Conservation (phyloP, 2,797 vertebrate genomes). For the Tarsius wallacei region DNA sequence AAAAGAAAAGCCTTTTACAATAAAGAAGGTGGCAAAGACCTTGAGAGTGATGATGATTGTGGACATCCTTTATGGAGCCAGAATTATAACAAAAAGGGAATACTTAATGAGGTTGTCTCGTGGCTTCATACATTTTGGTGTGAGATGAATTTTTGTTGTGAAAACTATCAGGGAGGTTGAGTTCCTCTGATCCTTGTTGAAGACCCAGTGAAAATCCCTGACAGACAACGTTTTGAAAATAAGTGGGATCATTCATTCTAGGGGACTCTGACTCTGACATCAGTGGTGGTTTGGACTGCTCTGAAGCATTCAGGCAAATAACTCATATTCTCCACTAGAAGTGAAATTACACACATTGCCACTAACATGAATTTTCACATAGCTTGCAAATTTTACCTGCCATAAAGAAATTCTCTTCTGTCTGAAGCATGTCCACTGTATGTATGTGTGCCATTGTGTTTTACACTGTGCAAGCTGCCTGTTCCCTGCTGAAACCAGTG, state of each 20-base stretch:
- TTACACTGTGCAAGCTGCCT: not conserved
- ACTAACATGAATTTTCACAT: not conserved
- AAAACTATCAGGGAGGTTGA: not conserved
- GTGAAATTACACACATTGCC: not conserved
- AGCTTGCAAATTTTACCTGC: constrained; percentile 20
- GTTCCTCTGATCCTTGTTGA: constrained; percentile 43
- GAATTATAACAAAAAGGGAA: constrained; percentile 58
- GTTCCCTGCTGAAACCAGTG: not conserved
- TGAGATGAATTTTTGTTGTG: constrained; percentile 22
- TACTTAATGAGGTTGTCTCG: constrained; percentile 25
- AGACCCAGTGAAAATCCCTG: constrained; percentile 44
- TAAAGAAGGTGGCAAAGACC: not conserved
- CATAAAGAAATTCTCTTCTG: constrained; percentile 33
- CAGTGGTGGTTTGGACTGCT: not conserved
- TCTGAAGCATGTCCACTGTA: not conserved
- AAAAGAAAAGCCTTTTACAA: constrained; percentile 59
- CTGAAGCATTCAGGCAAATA: constrained; percentile 27
- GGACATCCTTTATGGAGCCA: constrained; percentile 32
- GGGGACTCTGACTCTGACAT: not conserved
- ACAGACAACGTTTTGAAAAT: not conserved
- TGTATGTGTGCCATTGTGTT: not conserved
- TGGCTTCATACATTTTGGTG: constrained; percentile 67
- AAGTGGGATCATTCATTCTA: constrained; percentile 7
- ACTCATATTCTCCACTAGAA: not conserved
- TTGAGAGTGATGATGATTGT: not conserved